Evolutionary conservation across 2,113 vertebrate species (phyloP).

Genomic region (Rattus norvegicus): DNA sequence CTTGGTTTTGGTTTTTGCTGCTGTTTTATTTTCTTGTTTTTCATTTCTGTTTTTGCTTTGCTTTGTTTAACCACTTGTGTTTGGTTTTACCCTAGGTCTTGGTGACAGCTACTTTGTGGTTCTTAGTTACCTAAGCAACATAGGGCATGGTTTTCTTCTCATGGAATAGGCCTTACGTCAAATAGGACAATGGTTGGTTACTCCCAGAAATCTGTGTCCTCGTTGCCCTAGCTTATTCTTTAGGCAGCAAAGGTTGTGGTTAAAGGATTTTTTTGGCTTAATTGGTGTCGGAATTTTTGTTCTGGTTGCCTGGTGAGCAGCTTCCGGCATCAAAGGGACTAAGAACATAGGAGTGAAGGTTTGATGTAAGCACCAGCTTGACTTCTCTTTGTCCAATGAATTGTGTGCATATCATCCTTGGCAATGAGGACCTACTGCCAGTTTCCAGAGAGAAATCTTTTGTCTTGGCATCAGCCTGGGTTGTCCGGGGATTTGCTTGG

Average conservation of each 20-base stretch:
- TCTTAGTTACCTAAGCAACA: background rate
- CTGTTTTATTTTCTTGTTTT: background rate
- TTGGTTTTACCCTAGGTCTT: background rate
- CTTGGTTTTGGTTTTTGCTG: background rate
- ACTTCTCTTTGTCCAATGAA: background rate
- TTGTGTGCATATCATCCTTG: background rate
- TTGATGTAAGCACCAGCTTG: background rate
- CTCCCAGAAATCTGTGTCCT: background rate
- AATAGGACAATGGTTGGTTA: background rate
- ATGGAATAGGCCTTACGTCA: background rate
- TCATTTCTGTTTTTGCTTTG: background rate
- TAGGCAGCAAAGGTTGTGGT: background rate
- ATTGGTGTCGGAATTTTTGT: background rate
- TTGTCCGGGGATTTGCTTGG: background rate
- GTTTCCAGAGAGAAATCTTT: background rate
- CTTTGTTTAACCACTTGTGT: background rate
- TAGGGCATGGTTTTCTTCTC: background rate
- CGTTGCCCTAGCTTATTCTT: background rate
- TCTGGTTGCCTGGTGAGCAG: background rate
- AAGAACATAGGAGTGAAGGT: background rate
- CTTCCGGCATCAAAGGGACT: background rate
- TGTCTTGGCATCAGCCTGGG: background rate
- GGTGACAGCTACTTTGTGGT: background rate
- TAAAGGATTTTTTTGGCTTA: background rate
- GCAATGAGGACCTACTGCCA: background rate